These are phyloP conservation scores for Crotalus horridus DNA, from an alignment of 2,113 vertebrate genomes.

Conservation along the genomic window DNA sequence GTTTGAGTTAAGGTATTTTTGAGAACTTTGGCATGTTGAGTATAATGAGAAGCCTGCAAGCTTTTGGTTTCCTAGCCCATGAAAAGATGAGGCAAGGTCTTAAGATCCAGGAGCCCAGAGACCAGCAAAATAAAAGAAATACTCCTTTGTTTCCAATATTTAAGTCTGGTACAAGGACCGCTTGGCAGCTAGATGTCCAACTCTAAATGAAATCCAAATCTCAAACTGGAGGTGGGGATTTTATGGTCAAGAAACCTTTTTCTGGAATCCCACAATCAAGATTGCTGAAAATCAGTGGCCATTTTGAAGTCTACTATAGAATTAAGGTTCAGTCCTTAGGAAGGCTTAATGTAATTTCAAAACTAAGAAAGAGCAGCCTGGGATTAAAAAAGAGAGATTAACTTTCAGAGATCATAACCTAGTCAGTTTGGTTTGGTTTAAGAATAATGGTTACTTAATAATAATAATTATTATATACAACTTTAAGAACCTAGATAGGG, in stretches of 20 bases:
- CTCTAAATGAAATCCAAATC: neutral
- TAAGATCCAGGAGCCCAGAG: neutral
- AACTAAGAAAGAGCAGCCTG: neutral
- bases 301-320: neutral
- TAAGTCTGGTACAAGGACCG: neutral
- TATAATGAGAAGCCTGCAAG: constrained; percentile 55
- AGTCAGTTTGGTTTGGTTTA: neutral
- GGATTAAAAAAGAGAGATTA: neutral
- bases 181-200: neutral
- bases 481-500: neutral
- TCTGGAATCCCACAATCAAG: neutral
- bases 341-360: neutral
- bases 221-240: neutral
- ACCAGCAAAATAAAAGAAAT: neutral
- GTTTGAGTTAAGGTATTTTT: constrained; percentile 61
- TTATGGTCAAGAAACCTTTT: neutral
- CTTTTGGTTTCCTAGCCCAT: constrained; percentile 27
- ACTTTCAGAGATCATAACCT: neutral
- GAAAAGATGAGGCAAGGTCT: neutral
- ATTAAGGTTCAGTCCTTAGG: neutral
- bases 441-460: neutral
- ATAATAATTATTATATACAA: neutral
- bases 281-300: neutral
- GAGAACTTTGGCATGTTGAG: constrained; percentile 51
- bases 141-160: neutral